Evolutionary conservation across 2,888 invertebrate genomes (phyloP), one percentile per base, ranked within the genome.

Genomic region (Lithophane leautieri): DNA sequence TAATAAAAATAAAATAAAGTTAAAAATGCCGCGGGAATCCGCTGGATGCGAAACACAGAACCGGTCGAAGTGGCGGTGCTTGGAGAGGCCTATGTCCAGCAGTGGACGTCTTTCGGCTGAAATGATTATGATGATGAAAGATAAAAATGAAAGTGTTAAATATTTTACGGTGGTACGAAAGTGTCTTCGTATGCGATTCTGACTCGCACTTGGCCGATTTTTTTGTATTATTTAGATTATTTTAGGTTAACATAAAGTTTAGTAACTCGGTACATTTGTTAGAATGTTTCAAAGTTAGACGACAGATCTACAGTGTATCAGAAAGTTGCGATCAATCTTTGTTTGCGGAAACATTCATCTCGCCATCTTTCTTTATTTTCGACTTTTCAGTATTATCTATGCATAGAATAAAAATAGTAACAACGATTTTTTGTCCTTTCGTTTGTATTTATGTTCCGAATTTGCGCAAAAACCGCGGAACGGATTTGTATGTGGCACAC

Each of bases 291-390:
- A 47, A 69, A 69, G 25, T 67, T 44, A 50, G 62, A 42, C 44
- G 40, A 11, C 25, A 50, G n/a, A 47, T 28, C 9, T 68, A 50
- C n/a, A 42, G 25, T 56, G 9, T 50, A 70, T 54, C 42, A 73
- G n/a, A 25, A 40, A 12, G 11, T 19, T 16, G 25, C 40, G 4
- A 70, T 75, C 68, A 54, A 79, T 71, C 60, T 71, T 69, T 61
- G 71, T 80, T 76, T 76, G 34, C 4, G 25, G 50, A 52, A n/a
- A 19, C 50, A 70, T 76, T 50, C 9, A 71, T 70, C 66, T 54
- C 16, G 16, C 28, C 52, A 62, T n/a, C 11, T 52, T 61, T 25
- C 9, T 56, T 22, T 62, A 28, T 42, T 28, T 67, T 71, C 9
- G 4, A 42, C 12, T 47, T 12, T 56, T 72, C 34, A 52, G 22